Percentiles rank a stretch among this genome's conserved stretches.
Conservation (phyloP, 2,888 invertebrate genomes). For the Hypomecis punctinalis region DNA sequence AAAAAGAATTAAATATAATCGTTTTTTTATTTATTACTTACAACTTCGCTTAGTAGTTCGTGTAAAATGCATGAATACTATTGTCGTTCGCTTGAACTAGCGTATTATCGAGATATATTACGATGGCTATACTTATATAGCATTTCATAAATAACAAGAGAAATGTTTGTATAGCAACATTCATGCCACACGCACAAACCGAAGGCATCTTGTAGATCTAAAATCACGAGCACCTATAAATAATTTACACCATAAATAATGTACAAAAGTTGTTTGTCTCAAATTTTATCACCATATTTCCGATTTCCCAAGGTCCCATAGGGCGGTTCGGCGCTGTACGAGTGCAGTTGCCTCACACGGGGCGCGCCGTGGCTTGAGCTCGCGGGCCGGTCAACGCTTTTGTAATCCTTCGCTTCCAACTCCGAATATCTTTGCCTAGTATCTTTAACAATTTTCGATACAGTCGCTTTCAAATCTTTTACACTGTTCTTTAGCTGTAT, state of each 20-base stretch:
- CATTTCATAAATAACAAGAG: slow-evolving; percentile 54
- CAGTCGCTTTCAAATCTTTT: slow-evolving; percentile 41
- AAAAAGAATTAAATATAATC: slow-evolving; percentile 37
- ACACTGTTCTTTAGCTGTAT: slow-evolving; percentile 44
- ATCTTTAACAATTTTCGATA: slow-evolving; percentile 43
- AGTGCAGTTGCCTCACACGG: slow-evolving; percentile 45
- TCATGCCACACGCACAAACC: slow-evolving; percentile 50
- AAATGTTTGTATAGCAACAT: slow-evolving; percentile 45
- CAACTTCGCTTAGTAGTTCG: slow-evolving; percentile 64
- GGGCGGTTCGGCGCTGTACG: slow-evolving; percentile 49
- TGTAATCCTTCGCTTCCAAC: slow-evolving; percentile 42
- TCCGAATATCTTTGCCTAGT: slow-evolving; percentile 53
- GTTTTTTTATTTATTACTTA: slow-evolving; percentile 48
- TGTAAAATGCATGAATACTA: slow-evolving; percentile 76
- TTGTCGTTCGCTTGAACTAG: slow-evolving; percentile 61
- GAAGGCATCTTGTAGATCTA: slow-evolving; percentile 52
- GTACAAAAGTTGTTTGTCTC: slow-evolving; percentile 37
- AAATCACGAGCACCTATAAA: slow-evolving; percentile 55
- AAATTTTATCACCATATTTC: slow-evolving; percentile 77
- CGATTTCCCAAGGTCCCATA: slow-evolving; percentile 58
- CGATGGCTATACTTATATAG: slow-evolving; percentile 55
- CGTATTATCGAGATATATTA: slow-evolving; percentile 54
- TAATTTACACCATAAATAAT: slow-evolving; percentile 46
- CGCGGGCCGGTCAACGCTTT: slow-evolving; percentile 44
- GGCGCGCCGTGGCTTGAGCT: slow-evolving; percentile 34